Evolutionary conservation across 2,113 vertebrate species (phyloP).

Genomic region (Pyrgilauda ruficollis): DNA sequence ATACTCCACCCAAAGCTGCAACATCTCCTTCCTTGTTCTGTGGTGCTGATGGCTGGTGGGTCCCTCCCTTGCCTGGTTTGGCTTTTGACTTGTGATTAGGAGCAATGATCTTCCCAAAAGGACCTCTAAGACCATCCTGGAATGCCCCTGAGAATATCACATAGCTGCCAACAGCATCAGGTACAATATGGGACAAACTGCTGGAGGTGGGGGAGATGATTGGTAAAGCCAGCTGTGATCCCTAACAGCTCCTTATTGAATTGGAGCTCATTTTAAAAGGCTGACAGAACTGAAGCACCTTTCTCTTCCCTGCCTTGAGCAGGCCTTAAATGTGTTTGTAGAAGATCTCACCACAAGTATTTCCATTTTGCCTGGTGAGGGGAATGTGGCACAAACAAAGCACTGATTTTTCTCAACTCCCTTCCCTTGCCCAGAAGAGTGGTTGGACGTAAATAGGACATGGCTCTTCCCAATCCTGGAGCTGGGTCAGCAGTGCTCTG

Average conservation of each 20-base stretch:
- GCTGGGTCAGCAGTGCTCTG: not conserved
- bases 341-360: not conserved
- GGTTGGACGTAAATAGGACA: not conserved
- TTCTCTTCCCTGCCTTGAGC: not conserved
- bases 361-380: not conserved
- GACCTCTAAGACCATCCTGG: not conserved
- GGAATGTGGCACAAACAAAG: not conserved
- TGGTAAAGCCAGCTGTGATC: not conserved
- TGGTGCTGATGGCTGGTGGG: not conserved
- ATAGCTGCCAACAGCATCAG: not conserved
- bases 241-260: not conserved
- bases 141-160: rapidly evolving
- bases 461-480: not conserved
- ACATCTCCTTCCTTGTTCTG: not conserved
- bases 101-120: not conserved
- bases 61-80: not conserved
- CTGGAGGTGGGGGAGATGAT: not conserved
- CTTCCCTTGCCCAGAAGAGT: not conserved
- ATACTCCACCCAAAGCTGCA: not conserved
- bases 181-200: rapidly evolving
- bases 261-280: not conserved
- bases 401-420: not conserved
- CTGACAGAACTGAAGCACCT: not conserved
- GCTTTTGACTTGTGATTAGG: not conserved
- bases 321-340: rapidly evolving